Conservation (phyloP, 37 sponge, comb jelly and placozoan genomes). For the Spongilla lacustris region DNA sequence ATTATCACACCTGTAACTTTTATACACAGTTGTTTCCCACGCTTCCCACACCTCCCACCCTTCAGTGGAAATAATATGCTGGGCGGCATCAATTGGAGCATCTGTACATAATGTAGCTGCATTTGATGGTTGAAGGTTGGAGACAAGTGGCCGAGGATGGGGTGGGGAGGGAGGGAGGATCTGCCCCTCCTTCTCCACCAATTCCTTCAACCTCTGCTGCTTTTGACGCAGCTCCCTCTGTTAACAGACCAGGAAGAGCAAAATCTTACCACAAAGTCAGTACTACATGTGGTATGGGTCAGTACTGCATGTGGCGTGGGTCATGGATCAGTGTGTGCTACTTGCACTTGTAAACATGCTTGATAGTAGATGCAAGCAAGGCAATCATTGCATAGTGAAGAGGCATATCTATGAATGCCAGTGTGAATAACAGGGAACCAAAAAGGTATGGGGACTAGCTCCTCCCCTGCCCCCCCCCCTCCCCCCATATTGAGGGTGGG, state of each 20-base stretch:
- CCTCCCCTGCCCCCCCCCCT: too few relatives aligned
- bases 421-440: too few relatives aligned
- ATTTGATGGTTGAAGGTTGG: neutral
- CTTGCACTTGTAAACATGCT: too few relatives aligned
- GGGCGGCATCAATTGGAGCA: neutral
- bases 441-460: too few relatives aligned
- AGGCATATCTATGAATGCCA: too few relatives aligned
- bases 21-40: neutral
- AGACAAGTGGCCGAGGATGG: neutral
- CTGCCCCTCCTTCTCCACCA: neutral
- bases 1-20: too few relatives aligned
- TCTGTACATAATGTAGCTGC: neutral
- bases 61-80: neutral
- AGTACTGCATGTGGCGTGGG: too few relatives aligned
- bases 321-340: too few relatives aligned
- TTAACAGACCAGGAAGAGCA: neutral
- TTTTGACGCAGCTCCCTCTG: neutral
- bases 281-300: too few relatives aligned
- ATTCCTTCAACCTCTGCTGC: neutral
- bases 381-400: too few relatives aligned
- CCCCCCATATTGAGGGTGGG: too few relatives aligned
- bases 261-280: neutral
- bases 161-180: neutral
- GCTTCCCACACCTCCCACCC: neutral
- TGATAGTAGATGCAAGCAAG: too few relatives aligned